A percentile compares a stretch with the other conserved stretches of the same genome.
These are phyloP conservation scores for Leptestheria dahalacensis DNA, from an alignment of 1,140 invertebrate species.

Conservation along the genomic window DNA sequence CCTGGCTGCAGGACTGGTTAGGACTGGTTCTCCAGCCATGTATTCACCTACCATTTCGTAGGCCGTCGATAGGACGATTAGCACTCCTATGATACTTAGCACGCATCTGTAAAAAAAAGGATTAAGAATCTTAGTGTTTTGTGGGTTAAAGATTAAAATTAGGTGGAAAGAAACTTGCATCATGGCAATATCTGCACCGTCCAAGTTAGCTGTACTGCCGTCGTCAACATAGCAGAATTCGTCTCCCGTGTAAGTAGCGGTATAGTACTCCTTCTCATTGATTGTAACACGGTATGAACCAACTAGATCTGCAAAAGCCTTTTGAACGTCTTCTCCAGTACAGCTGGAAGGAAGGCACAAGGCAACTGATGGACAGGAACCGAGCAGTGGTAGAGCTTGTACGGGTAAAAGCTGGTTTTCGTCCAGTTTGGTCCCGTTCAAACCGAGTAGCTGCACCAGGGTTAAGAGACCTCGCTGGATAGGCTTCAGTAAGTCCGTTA, in stretches of 20 bases:
- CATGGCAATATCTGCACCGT: slow-evolving; percentile 2
- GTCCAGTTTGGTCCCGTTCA: too few species aligned
- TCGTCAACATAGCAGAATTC: slow-evolving; percentile 3
- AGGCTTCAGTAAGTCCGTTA: too few species aligned
- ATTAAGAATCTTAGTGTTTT: too few species aligned
- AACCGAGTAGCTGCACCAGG: not conserved
- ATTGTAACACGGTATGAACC: not conserved
- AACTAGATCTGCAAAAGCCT: slow-evolving; percentile 1
- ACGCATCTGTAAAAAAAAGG: not conserved
- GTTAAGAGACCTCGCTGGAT: not conserved
- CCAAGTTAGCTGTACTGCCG: not conserved
- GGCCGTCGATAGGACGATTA: not conserved
- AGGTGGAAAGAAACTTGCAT: slow-evolving; percentile 4
- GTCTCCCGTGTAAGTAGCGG: not conserved
- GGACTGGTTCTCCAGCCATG: not conserved
- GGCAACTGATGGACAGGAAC: slow-evolving; percentile 5
- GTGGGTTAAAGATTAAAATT: not conserved
- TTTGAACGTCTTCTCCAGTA: slow-evolving; percentile 5
- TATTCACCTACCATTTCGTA: slow-evolving; percentile 5
- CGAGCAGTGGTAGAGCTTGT: not conserved
- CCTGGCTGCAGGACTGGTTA: not conserved
- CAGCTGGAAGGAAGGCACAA: slow-evolving; percentile 14
- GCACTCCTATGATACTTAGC: not conserved
- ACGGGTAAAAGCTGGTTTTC: too few species aligned
- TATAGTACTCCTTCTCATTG: not conserved